phyloP scores from a whole-genome alignment of 2,797 vertebrate species.

The Gymnopithys bicolor region DNA sequence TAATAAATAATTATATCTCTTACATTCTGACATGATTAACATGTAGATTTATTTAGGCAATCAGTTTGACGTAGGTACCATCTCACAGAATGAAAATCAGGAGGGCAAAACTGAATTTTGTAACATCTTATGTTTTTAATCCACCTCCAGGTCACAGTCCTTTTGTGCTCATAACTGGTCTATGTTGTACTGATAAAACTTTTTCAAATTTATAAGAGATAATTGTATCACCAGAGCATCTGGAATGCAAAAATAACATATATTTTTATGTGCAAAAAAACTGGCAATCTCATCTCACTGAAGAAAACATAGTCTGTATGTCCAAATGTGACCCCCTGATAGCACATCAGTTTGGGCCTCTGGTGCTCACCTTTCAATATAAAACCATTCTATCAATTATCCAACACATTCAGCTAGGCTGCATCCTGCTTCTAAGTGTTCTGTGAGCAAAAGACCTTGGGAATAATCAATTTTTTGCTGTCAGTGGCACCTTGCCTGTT shows the following conservation, averaged over 20 bases:
- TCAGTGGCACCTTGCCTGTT: not conserved
- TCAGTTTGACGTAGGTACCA: not conserved
- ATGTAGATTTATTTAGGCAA: not conserved
- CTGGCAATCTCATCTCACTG: not conserved
- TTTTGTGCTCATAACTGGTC: not conserved
- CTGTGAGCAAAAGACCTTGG: not conserved
- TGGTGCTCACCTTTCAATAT: not conserved
- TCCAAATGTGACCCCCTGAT: not conserved
- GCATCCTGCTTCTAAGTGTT: not conserved
- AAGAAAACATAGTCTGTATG: not conserved
- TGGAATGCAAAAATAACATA: not conserved
- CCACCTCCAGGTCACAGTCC: not conserved
- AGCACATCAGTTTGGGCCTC: fast-evolving
- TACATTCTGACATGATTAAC: not conserved
- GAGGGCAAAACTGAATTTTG: not conserved
- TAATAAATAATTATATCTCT: not conserved
- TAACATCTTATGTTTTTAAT: not conserved
- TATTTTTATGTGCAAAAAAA: not conserved
- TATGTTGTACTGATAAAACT: not conserved
- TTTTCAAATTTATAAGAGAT: not conserved
- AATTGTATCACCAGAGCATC: not conserved
- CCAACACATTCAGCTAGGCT: not conserved
- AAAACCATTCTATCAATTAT: not conserved
- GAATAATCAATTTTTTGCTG: not conserved
- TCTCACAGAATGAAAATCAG: not conserved